Conservation (phyloP, 2,888 invertebrate genomes). For the Eristalis tenax region DNA sequence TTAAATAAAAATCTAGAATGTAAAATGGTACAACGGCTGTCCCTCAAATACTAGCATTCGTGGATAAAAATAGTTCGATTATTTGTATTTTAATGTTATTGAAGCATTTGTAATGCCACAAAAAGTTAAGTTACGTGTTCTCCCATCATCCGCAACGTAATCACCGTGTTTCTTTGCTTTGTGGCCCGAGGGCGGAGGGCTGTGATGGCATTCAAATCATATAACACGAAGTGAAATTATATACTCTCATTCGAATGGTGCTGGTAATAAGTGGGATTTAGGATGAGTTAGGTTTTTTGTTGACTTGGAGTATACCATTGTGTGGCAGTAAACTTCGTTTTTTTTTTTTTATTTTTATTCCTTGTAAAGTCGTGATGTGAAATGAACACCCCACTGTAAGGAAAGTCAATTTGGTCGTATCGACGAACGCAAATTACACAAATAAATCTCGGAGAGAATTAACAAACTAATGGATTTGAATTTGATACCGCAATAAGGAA, state of each 20-base stretch:
- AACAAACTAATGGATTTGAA: conserved; percentile 66
- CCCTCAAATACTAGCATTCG: no score
- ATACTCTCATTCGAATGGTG: conserved; percentile 36
- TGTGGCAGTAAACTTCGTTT: conserved; percentile 16
- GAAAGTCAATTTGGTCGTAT: conserved; percentile 65
- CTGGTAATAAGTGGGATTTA: conserved; percentile 66
- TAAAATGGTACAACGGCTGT: no score
- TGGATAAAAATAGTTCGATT: neutral
- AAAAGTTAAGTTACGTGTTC: conserved; percentile 56
- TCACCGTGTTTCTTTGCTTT: conserved; percentile 33
- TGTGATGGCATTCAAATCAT: conserved; percentile 1
- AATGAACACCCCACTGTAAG: conserved; percentile 57
- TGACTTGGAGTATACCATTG: conserved; percentile 56
- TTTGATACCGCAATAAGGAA: conserved; percentile 61
- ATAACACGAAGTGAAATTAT: conserved; percentile 44
- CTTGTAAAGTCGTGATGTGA: conserved; percentile 61
- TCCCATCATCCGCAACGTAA: conserved; percentile 29
- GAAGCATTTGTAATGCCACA: neutral
- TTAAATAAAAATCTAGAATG: no score
- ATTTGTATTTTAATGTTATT: neutral
- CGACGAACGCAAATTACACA: conserved; percentile 62
- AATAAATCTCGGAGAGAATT: conserved; percentile 56
- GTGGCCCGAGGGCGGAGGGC: conserved; percentile 7
- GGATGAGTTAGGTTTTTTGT: conserved; percentile 57
- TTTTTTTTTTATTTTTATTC: conserved; percentile 26